Evolutionary conservation across 2,797 vertebrate species (phyloP).

Genomic region (Pipistrellus pipistrellus): DNA sequence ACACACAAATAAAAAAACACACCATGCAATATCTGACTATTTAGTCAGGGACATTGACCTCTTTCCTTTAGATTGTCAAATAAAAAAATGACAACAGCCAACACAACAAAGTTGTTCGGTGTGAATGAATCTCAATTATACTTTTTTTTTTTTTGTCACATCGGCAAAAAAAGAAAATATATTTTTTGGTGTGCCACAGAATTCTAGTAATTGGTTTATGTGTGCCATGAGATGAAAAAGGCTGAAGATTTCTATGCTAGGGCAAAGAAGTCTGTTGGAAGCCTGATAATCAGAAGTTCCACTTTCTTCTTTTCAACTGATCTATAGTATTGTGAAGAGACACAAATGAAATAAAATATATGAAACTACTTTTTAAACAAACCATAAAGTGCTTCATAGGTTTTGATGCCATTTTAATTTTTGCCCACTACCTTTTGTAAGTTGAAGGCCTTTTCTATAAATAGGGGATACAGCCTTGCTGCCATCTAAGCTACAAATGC

Average conservation of each 20-base stretch:
- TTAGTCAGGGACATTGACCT: neutral
- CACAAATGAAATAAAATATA: constrained; percentile 47
- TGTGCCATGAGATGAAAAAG: neutral
- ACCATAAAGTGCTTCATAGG: constrained; percentile 16
- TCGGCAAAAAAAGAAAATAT: neutral
- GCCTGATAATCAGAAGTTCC: constrained; percentile 24
- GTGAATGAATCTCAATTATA: neutral
- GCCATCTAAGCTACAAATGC: neutral
- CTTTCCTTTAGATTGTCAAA: neutral
- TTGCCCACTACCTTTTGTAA: neutral
- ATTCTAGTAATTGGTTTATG: neutral
- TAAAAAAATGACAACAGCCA: neutral
- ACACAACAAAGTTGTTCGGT: neutral
- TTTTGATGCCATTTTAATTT: constrained; percentile 16
- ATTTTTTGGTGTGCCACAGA: neutral
- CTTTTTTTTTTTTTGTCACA: neutral
- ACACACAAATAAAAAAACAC: no score
- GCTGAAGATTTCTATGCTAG: neutral
- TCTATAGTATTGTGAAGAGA: constrained; percentile 27
- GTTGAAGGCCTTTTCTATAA: neutral
- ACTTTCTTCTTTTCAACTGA: constrained; percentile 46
- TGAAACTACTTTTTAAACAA: constrained; percentile 69
- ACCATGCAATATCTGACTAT: neutral
- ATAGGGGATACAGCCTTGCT: neutral
- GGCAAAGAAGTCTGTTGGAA: constrained; percentile 49